Evolutionary conservation across 2,113 vertebrate species (phyloP), one percentile per base, ranked within the genome.

Genomic region (Talpa occidentalis): DNA sequence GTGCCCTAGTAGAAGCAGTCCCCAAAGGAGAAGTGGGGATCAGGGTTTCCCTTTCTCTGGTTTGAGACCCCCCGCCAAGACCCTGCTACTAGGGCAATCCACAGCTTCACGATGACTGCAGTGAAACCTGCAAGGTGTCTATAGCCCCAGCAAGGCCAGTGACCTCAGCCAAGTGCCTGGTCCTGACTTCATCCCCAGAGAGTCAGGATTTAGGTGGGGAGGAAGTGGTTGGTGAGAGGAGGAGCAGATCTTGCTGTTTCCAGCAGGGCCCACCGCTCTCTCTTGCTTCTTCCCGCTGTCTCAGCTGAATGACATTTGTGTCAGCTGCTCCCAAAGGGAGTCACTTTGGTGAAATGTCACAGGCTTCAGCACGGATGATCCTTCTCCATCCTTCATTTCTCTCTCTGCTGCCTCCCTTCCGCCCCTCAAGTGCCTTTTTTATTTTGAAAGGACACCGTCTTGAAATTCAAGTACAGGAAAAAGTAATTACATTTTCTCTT

Each of bases 401-500:
- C 66, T 91, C 15, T 59, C 44, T 16, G 62, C 72, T 0, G 10
- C 85, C 88, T 95, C 67, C 92, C 42, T 93, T 78, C 81, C 32
- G 87, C 37, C 69, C 69, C 35, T 96, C 73, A 88, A 97, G 90
- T 94, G 81, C 17, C 80, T 90, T 96, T 94, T 96, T 95, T 90
- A 77, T 96, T 94, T 96, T 85, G 73, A 93, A 95, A 97, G 94
- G 93, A 96, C 92, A 96, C 62, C 0, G 5, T 83, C 92, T 97
- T 83, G 94, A 90, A 92, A 97, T 92, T 96, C 82, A 96, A 97
- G 96, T 95, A 76, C 91, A 85, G 74, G 84, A 83, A 90, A 90
- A 95, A 96, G 94, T 95, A 94, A 97, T 96, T 93, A 95, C 94
- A 84, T 97, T 97, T 95, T 95, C 76, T 97, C 59, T 95, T 85